These are phyloP conservation scores for Rotaria sp. DNA, from an alignment of 2,888 invertebrate genomes.

Conservation along the genomic window DNA sequence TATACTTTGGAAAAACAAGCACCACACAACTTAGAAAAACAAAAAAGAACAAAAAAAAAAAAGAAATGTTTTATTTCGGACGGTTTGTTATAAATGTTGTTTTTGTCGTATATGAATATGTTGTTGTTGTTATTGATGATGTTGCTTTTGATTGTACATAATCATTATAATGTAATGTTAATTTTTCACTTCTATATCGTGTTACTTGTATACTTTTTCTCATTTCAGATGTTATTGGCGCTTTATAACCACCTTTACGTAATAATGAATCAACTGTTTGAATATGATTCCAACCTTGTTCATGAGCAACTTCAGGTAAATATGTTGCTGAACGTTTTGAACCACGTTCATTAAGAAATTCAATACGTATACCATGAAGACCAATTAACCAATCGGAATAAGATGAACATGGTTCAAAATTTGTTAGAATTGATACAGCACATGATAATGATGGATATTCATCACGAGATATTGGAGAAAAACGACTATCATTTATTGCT, in stretches of 20 bases:
- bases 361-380: slow-evolving; percentile 91
- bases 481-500: slow-evolving; percentile 92
- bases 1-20: background rate
- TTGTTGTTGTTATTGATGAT: background rate
- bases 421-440: slow-evolving; percentile 85
- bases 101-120: background rate
- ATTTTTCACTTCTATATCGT: slow-evolving; percentile 90
- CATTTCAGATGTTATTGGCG: slow-evolving; percentile 56
- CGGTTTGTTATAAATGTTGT: background rate
- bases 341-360: slow-evolving; percentile 84
- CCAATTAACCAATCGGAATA: slow-evolving; percentile 65
- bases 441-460: slow-evolving; percentile 85
- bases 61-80: background rate
- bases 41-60: too few relatives aligned
- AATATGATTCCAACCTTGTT: slow-evolving; percentile 98
- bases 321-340: slow-evolving; percentile 92
- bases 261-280: slow-evolving; percentile 95
- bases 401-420: slow-evolving; percentile 67
- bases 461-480: slow-evolving; percentile 83
- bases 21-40: background rate
- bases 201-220: slow-evolving; percentile 78
- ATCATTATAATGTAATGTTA: slow-evolving; percentile 56
- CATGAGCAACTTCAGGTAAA: slow-evolving; percentile 90
- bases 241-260: slow-evolving; percentile 91
- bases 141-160: background rate